Evolutionary conservation across 1,140 invertebrate genomes (phyloP), one percentile per base, ranked within the genome.

Genomic region (Drosophila tsacasi): DNA sequence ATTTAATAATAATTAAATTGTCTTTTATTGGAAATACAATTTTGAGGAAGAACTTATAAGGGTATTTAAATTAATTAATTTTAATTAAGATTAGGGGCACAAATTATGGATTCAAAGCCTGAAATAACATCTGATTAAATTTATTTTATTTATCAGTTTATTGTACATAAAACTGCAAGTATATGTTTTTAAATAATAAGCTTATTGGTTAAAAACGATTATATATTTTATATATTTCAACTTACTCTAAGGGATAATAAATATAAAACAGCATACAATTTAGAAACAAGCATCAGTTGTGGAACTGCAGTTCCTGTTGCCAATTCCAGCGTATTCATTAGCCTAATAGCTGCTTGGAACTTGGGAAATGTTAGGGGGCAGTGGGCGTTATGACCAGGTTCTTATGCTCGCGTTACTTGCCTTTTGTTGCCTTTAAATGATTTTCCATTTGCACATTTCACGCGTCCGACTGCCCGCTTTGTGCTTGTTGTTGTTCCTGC

Each of bases 361-460:
- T 49, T 10, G 37, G 52, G 7, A 40, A 60, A 40, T 60, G 44
- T 5, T 25, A 40, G 21, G 60, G 27, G 67, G 21, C 13, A 19
- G 21, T 47, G 68, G 64, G 35, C 25, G 50, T 73, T 72, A 30
- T 74, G 58, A 40, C 55, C 39, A 73, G 27, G 44, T 58, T 72
- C 50, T 40, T 40, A 47, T 32, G 67, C 35, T 30, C 23, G 35
- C 40, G 65, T 69, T 72, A 39, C 68, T 72, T 40, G 19, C 40
- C 50, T 59, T 65, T 76, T 62, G 50, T 73, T 76, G 74, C 68
- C 37, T 84, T 76, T 81, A 84, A 90, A 81, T 90, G 85, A 90
- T 82, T 89, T 89, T 85, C 81, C 85, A 89, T 89, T 85, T 89
- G 75, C 81, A 85, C 79, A 90, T 79, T 89, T 89, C 79, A 81